Conservation (phyloP, 2,888 invertebrate genomes). For the Ormia ochracea region DNA sequence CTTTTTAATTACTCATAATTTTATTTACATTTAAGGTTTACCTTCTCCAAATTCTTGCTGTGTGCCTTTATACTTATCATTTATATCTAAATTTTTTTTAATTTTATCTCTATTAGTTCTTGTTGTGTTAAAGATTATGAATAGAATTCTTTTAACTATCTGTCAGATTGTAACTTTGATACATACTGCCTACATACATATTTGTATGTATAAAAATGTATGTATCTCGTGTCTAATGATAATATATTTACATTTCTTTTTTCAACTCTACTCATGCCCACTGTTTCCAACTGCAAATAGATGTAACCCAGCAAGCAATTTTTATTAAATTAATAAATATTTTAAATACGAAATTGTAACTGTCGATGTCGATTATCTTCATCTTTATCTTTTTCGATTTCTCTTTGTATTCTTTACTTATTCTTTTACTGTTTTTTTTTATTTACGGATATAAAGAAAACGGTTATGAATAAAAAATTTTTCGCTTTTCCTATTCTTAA, state of each 20-base stretch:
- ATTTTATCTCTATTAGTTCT: background rate
- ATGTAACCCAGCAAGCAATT: background rate
- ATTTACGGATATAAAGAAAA: no score
- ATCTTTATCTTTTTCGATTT: no score
- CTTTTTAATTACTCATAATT: slow-evolving; percentile 38
- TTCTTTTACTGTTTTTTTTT: no score
- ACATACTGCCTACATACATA: no score
- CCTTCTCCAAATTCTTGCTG: slow-evolving; percentile 34
- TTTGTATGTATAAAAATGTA: background rate
- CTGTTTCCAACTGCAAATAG: background rate
- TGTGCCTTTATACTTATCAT: background rate
- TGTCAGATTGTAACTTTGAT: background rate
- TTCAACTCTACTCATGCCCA: background rate
- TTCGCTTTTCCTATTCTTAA: no score
- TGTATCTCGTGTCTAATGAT: slow-evolving; percentile 52
- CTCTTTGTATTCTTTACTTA: no score
- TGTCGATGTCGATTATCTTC: no score
- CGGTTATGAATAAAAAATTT: no score
- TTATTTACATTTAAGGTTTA: slow-evolving; percentile 38
- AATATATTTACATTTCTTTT: slow-evolving; percentile 24
- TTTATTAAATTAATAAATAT: background rate
- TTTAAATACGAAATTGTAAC: no score
- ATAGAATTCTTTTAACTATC: slow-evolving; percentile 14
- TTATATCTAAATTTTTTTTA: background rate
- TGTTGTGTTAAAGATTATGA: background rate